Evolutionary conservation across 2,797 vertebrate genomes (phyloP), one percentile per base, ranked within the genome.

Genomic region (Salmo trutta): DNA sequence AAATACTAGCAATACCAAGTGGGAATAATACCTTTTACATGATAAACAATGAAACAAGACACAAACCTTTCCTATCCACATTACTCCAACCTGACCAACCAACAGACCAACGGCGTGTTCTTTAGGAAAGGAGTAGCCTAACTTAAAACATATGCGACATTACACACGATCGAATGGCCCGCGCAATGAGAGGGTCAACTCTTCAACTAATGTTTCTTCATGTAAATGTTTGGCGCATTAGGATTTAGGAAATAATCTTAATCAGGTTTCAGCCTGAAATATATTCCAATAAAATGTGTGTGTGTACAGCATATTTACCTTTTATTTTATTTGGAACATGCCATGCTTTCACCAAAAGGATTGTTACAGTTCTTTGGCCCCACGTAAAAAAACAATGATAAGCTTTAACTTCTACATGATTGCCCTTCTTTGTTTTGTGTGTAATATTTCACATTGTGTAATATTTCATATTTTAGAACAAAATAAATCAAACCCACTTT

Each of bases 21-120:
- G 90, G 83, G 73, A 89, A 15, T 86, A 91, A 87, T 69, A 83
- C 81, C 81, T 82, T 84, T 77, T 14, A 47, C 21, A 64, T 14
- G n/a, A 47, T 47, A 71, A 24, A 29, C 53, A 72, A 3, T 76
- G 24, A 77, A 78, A 56, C 56, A 80, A 65, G 75, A 16, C 75
- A 24, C n/a, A 65, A 6, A 51, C 41, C 24, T 66, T 31, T 31
- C 73, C 75, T 33, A 81, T 82, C 70, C 85, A 77, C 81, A 67
- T 67, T 31, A 67, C 27, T 67, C 59, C 21, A 64, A 64, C n/a
- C 27, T 67, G 56, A 59, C 14, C 41, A 47, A 12, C 41, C 41
- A 47, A 47, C 41, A 47, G 10, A 47, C 2, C 66, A 6, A 33
- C n/a, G n/a, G 19, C 8, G 56, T 59, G 54, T 1, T 36, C 36